Evolutionary conservation across 2,888 invertebrate genomes (phyloP), one percentile per base, ranked within the genome.

Genomic region (Sicus ferrugineus): DNA sequence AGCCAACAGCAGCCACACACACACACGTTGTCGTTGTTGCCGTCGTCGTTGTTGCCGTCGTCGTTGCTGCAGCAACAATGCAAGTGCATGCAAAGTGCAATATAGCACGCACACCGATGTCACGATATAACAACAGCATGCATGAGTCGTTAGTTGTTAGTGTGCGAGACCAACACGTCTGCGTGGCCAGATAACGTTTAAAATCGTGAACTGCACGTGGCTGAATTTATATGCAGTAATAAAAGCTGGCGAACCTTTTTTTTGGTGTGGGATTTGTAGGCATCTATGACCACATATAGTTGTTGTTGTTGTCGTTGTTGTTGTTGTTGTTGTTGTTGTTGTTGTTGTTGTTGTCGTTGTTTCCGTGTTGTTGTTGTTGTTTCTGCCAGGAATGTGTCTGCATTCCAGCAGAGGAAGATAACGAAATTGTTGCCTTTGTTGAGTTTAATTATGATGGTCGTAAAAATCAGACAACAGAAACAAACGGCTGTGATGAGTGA

Each of bases 361-460:
- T 56, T 14, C 9, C n/a, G 7, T 58, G n/a, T n/a, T 58, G 19
- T 31, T 19, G 58, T 31, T 21, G 9, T 21, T 19, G 21, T 52
- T 16, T 21, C 19, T 3, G 23, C 3, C 52, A 50, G n/a, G 16
- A 7, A 54, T 54, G 54, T 9, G 42, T 42, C 16, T 42, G 42
- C 2, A 42, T 42, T 14, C 42, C 42, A n/a, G 50, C 50, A 50
- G 23, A 50, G 50, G 28, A 58, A 14, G 58, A 58, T 58, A 58
- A 58, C 3, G 21, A 50, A 5, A 50, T 50, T 50, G 50, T 3
- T 42, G 3, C 5, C 14, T n/a, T 42, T 42, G 42, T 42, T 42
- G 16, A 42, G 42, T 42, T 23, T 21, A 21, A n/a, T 21, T 19
- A 30, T 58, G 19, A 58, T 31, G 5, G 9, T 26, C 21, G 19